Evolutionary conservation across 2,797 vertebrate species (phyloP).

Genomic region (Xiphophorus birchmanni): DNA sequence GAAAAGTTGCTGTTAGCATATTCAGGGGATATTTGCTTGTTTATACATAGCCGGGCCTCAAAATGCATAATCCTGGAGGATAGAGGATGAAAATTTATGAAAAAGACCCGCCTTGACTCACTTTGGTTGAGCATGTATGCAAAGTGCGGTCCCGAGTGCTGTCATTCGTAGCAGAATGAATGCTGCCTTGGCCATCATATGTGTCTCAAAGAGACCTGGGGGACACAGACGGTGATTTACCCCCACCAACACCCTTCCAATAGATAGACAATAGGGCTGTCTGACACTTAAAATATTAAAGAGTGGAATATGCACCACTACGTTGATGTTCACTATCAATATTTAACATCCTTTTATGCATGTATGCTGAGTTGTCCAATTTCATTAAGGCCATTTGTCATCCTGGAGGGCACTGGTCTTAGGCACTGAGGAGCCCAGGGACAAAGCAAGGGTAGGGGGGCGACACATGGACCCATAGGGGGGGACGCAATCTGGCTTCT

Average conservation of each 20-base stretch:
- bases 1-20: constrained; percentile 22
- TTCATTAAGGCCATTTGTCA: constrained; percentile 99
- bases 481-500: constrained; percentile 7
- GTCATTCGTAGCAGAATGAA: constrained; percentile 61
- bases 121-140: constrained; percentile 67
- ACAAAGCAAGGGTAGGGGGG: constrained; percentile 53
- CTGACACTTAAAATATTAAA: constrained; percentile 94
- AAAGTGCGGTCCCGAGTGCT: constrained; percentile 65
- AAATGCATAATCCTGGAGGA: constrained; percentile 38
- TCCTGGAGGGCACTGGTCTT: constrained; percentile 86
- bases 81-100: constrained; percentile 61
- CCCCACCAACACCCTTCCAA: constrained; percentile 57
- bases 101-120: constrained; percentile 26
- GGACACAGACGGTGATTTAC: constrained; percentile 69
- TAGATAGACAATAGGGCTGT: constrained; percentile 82
- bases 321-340: constrained; percentile 95
- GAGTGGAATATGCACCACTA: constrained; percentile 92
- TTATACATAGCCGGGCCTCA: constrained; percentile 1
- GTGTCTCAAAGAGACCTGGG: constrained; percentile 52
- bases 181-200: constrained; percentile 56
- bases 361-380: constrained; percentile 98
- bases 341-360: constrained; percentile 99
- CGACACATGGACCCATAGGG: constrained; percentile 44
- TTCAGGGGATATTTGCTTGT: constrained; percentile 45
- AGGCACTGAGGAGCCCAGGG: constrained; percentile 87